Evolutionary conservation across 2,113 vertebrate species (phyloP).

Genomic region (Ceyx cyanopectus): DNA sequence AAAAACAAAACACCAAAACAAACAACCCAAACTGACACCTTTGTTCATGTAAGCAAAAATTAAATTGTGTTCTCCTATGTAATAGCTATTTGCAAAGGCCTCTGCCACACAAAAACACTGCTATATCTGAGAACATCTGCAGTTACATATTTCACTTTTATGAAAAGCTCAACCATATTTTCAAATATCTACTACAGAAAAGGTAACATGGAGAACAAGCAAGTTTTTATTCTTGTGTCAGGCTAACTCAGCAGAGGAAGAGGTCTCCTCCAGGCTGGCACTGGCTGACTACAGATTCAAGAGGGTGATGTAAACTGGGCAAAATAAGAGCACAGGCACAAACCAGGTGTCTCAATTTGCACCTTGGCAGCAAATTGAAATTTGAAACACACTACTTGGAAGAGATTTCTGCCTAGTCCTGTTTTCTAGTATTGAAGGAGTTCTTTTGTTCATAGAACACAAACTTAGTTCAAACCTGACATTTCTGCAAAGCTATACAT

Average conservation of each 20-base stretch:
- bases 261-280: background rate
- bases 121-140: background rate
- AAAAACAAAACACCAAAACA: too few species aligned
- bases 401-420: conserved; percentile 12
- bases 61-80: background rate
- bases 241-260: background rate
- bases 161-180: background rate
- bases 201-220: background rate
- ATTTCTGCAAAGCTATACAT: background rate
- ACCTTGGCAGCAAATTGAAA: background rate
- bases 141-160: background rate
- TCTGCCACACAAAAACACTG: background rate
- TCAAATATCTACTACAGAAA: background rate
- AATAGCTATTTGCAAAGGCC: background rate
- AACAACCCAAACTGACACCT: background rate
- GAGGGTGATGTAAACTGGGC: background rate
- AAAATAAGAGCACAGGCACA: background rate
- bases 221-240: background rate
- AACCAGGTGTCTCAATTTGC: background rate
- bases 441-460: background rate
- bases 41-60: background rate
- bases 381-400: background rate
- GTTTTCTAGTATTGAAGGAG: background rate
- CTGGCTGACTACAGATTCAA: background rate
- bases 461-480: conserved; percentile 8